phyloP scores from a whole-genome alignment of 2,113 vertebrate species.

The Lophura nycthemera region DNA sequence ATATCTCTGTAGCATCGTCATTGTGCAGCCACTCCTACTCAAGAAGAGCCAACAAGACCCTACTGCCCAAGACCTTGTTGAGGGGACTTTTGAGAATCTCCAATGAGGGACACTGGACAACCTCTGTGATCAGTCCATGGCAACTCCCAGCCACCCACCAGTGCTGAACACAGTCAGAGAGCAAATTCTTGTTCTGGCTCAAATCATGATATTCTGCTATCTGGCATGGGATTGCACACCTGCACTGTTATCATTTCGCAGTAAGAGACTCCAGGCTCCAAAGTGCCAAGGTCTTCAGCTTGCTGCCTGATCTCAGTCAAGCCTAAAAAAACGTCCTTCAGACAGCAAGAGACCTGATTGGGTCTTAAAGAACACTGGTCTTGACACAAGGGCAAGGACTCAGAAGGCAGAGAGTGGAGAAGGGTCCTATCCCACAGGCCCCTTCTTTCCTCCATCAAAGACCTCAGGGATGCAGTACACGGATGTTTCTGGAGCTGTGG shows the following conservation, averaged over 20 bases:
- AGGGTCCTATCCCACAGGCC: background rate
- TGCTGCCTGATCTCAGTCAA: background rate
- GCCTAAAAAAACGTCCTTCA: background rate
- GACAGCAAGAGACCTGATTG: background rate
- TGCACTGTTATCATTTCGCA: background rate
- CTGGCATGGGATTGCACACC: background rate
- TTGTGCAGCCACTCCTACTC: background rate
- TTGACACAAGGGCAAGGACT: background rate
- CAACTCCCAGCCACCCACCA: background rate
- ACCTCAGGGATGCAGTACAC: too few species aligned
- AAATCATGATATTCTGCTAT: background rate
- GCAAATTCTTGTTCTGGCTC: background rate
- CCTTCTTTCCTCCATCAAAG: too few species aligned
- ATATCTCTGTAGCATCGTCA: background rate
- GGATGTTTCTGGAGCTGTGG: too few species aligned
- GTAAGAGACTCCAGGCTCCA: background rate
- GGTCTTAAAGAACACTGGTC: background rate
- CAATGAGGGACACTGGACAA: background rate
- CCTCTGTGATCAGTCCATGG: background rate
- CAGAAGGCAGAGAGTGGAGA: fast-evolving
- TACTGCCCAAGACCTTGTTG: background rate
- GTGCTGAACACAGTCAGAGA: background rate
- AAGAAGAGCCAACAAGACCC: background rate
- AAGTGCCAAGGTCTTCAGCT: background rate
- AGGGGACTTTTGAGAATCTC: background rate